Conservation (phyloP, 2,113 vertebrate genomes). For the Notarius lentiginosus region DNA sequence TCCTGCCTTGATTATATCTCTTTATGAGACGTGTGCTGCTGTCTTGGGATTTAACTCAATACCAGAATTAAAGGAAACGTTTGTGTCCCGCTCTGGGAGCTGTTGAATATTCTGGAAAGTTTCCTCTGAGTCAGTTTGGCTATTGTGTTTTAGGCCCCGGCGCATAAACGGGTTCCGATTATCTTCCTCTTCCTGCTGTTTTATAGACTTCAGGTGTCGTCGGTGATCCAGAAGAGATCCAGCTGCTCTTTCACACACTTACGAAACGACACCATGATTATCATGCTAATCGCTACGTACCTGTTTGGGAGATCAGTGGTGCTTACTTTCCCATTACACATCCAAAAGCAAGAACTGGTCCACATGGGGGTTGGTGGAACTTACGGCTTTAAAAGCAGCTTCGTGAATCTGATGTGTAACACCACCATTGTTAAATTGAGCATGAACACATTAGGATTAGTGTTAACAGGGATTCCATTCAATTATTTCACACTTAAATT, state of each 20-base stretch:
- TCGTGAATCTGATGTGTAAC: background rate
- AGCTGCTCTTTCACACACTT: slow-evolving; percentile 29
- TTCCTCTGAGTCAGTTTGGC: slow-evolving; percentile 12
- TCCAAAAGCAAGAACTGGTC: background rate
- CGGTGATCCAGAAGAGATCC: slow-evolving; percentile 40
- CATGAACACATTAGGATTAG: background rate
- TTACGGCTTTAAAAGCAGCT: background rate
- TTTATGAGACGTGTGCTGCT: background rate
- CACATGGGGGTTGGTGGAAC: background rate
- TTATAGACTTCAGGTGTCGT: slow-evolving; percentile 49
- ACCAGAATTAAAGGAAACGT: slow-evolving; percentile 17
- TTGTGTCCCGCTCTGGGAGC: background rate
- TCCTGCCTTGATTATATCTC: background rate
- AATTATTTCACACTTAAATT: background rate
- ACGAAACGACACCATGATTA: slow-evolving; percentile 11
- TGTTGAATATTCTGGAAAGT: slow-evolving; percentile 7
- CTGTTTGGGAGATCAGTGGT: background rate
- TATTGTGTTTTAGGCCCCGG: background rate
- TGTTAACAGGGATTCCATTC: background rate
- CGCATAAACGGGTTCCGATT: slow-evolving; percentile 26
- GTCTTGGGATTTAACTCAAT: background rate
- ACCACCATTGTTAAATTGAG: background rate
- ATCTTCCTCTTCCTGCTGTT: slow-evolving; percentile 48
- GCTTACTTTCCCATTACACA: background rate
- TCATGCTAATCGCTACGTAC: slow-evolving; percentile 29